A percentile compares a stretch with the other conserved stretches of the same genome.
phyloP scores from a whole-genome alignment of 2,113 vertebrate genomes.

The Tachuris rubrigastra region DNA sequence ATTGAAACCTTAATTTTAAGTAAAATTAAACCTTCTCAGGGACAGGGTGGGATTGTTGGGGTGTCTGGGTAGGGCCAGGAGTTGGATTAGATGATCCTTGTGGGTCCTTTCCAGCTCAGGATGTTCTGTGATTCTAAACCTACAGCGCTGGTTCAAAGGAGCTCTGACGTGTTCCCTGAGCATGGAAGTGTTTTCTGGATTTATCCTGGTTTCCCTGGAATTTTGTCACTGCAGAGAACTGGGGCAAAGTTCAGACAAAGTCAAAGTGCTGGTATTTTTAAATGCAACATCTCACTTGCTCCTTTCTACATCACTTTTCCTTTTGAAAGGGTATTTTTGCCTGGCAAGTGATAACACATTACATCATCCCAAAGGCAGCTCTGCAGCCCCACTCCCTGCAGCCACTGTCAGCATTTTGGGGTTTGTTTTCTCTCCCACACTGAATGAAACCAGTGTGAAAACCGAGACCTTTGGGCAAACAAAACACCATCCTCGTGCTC shows the following conservation, averaged over 20 bases:
- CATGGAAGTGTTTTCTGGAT: not conserved
- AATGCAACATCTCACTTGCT: not conserved
- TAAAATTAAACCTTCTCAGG: not conserved
- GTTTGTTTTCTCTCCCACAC: not conserved
- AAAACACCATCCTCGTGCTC: no score
- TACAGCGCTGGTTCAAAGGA: not conserved
- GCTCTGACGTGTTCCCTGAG: not conserved
- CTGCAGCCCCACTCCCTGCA: not conserved
- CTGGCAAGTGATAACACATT: conserved; percentile 12
- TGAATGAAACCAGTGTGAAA: not conserved
- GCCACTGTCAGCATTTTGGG: not conserved
- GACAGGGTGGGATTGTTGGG: not conserved
- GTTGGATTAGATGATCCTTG: not conserved
- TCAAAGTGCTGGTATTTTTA: not conserved
- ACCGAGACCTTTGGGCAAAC: not conserved
- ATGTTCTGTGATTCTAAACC: not conserved
- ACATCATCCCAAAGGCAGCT: not conserved
- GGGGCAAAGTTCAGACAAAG: conserved; percentile 26
- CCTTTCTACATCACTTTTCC: not conserved
- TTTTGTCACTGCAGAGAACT: not conserved
- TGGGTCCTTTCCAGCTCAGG: not conserved
- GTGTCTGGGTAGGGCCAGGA: not conserved
- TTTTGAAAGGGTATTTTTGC: conserved; percentile 24
- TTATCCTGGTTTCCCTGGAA: not conserved
- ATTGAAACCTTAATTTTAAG: not conserved